Conservation (phyloP, 2,113 vertebrate species). For the Xyliphius kryptos region DNA sequence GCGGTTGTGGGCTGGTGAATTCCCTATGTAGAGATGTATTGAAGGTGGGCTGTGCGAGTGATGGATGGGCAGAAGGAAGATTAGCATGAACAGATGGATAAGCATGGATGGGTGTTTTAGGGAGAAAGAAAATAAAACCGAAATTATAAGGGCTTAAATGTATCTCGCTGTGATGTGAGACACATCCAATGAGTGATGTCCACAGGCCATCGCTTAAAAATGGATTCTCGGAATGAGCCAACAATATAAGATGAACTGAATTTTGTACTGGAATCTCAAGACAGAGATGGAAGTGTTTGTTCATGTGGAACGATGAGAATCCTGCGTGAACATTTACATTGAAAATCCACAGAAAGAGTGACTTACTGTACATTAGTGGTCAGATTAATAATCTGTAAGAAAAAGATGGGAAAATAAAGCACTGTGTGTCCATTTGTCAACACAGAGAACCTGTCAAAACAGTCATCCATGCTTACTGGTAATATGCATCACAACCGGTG, state of each 20-base stretch:
- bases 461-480: not conserved
- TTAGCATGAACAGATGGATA: slow-evolving; percentile 43
- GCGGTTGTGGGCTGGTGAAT: not conserved
- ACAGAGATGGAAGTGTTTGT: no score
- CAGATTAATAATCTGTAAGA: no score
- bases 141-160: slow-evolving; percentile 7
- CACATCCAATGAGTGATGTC: not conserved
- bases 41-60: not conserved
- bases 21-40: not conserved
- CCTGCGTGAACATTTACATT: no score
- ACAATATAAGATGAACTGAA: no score
- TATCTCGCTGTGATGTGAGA: not conserved
- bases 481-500: not conserved
- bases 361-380: no score
- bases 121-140: not conserved
- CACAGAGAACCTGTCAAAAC: not conserved
- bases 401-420: no score
- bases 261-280: no score
- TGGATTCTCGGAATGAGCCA: no score
- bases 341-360: no score
- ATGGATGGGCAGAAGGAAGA: slow-evolving; percentile 12
- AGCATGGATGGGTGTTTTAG: not conserved
- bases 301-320: no score
- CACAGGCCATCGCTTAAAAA: not conserved
- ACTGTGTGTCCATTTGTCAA: no score